Percentiles rank a stretch among this genome's conserved stretches.
Evolutionary conservation across 2,797 vertebrate genomes (phyloP).

Genomic region (Vespertilio murinus): DNA sequence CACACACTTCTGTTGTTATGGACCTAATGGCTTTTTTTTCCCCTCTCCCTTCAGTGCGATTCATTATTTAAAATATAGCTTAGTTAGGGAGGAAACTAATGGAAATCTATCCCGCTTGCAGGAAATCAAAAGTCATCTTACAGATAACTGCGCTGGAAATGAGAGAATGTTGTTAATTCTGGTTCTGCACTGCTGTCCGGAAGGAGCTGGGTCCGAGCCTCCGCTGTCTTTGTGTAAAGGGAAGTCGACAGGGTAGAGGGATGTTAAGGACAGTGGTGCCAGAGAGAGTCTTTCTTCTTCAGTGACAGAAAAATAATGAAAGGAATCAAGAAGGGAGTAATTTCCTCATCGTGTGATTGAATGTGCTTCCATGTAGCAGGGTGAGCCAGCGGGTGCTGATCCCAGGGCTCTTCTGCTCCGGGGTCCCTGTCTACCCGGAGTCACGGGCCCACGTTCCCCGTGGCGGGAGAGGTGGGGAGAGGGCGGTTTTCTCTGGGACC

Average conservation of each 20-base stretch:
- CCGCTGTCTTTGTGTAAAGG: conserved; percentile 15
- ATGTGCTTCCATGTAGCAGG: neutral
- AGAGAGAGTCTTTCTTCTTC: conserved; percentile 45
- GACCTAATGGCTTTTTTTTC: conserved; percentile 5
- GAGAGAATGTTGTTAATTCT: neutral
- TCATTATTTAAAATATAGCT: conserved; percentile 24
- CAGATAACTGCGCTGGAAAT: neutral
- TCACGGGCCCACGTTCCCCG: neutral
- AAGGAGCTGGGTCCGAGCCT: conserved; percentile 1
- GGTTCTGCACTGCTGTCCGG: neutral
- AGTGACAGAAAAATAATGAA: neutral
- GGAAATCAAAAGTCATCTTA: conserved; percentile 17
- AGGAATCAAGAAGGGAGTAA: conserved; percentile 23
- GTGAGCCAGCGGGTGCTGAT: neutral
- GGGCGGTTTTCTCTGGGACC: neutral
- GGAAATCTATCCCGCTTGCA: neutral
- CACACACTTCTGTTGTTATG: neutral
- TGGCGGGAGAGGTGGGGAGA: neutral
- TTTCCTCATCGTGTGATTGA: neutral
- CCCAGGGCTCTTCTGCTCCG: neutral
- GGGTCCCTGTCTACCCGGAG: neutral
- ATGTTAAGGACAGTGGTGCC: neutral
- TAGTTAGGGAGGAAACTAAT: conserved; percentile 17
- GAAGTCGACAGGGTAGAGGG: neutral
- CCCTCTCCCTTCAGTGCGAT: neutral